These are phyloP conservation scores for Eudyptes chrysolophus DNA, from an alignment of 2,113 vertebrate species.

Conservation along the genomic window DNA sequence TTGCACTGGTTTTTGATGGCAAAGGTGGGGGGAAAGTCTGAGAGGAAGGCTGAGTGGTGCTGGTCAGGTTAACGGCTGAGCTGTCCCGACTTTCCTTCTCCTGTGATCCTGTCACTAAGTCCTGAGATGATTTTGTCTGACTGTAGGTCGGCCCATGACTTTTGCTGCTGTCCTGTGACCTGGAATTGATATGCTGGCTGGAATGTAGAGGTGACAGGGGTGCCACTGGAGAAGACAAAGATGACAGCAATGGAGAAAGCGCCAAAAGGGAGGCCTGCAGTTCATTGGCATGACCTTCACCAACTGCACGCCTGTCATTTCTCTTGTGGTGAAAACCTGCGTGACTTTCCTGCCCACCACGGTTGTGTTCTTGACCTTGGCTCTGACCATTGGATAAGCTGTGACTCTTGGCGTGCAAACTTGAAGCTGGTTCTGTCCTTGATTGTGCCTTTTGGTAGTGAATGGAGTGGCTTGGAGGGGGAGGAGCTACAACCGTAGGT, in stretches of 20 bases:
- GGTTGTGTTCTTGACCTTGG: slow-evolving; percentile 15
- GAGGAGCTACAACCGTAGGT: slow-evolving; percentile 44
- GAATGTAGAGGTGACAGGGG: slow-evolving; percentile 82
- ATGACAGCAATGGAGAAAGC: slow-evolving; percentile 67
- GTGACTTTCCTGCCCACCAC: neutral
- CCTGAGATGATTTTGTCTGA: slow-evolving; percentile 51
- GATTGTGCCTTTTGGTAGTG: slow-evolving; percentile 68
- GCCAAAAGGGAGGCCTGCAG: slow-evolving; percentile 17
- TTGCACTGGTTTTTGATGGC: slow-evolving; percentile 81
- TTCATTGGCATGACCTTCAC: slow-evolving; percentile 27
- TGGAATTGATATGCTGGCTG: slow-evolving; percentile 74
- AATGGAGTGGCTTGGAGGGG: slow-evolving; percentile 35
- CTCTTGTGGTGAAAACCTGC: slow-evolving; percentile 37
- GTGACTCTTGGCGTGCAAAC: slow-evolving; percentile 50
- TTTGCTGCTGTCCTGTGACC: slow-evolving; percentile 58
- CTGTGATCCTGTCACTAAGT: slow-evolving; percentile 5
- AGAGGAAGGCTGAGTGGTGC: slow-evolving; percentile 72
- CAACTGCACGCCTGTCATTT: slow-evolving; percentile 41
- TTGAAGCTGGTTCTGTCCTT: slow-evolving; percentile 30
- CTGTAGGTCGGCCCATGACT: slow-evolving; percentile 39
- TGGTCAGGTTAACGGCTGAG: slow-evolving; percentile 54
- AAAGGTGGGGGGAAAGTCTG: slow-evolving; percentile 83
- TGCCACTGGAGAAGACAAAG: slow-evolving; percentile 74
- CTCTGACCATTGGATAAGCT: neutral
- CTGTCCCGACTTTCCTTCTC: slow-evolving; percentile 70